A percentile compares a stretch with the other conserved stretches of the same genome.
phyloP scores from a whole-genome alignment of 2,888 invertebrate genomes.

The Tinea trinotella region DNA sequence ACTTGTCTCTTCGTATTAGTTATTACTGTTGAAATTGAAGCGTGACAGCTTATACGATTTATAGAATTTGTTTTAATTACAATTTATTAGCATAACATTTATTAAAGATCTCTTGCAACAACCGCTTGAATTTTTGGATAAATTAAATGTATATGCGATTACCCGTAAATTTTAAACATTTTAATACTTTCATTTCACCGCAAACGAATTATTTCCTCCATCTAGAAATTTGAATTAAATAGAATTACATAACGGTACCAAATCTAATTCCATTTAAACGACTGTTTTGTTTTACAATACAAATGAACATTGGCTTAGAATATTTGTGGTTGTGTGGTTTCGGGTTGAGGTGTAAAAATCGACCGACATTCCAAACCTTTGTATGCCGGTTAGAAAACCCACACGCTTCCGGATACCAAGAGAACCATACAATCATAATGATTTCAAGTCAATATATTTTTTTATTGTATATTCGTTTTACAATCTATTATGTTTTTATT shows the following conservation, averaged over 20 bases:
- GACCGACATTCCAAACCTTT: slow-evolving; percentile 55
- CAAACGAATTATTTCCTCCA: too few species aligned
- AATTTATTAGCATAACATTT: too few species aligned
- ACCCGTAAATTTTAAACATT: too few species aligned
- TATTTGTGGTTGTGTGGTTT: not conserved
- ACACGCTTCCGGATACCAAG: slow-evolving; percentile 55
- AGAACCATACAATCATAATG: not conserved
- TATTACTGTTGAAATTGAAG: too few species aligned
- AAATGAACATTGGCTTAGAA: not conserved
- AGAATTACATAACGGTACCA: not conserved
- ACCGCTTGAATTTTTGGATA: too few species aligned
- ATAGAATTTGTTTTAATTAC: too few species aligned
- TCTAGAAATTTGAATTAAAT: too few species aligned
- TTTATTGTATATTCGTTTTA: not conserved
- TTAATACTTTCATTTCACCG: too few species aligned
- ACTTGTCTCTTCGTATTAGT: too few species aligned
- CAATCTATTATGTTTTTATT: not conserved
- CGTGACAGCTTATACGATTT: too few species aligned
- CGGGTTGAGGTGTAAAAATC: slow-evolving; percentile 31
- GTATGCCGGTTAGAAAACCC: slow-evolving; percentile 45
- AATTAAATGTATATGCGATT: too few species aligned
- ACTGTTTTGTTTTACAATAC: slow-evolving; percentile 5
- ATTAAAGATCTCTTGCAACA: too few species aligned
- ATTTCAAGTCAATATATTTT: not conserved
- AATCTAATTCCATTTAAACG: not conserved